These are phyloP conservation scores for Grantiella picta DNA, from an alignment of 2,113 vertebrate genomes.

Conservation along the genomic window DNA sequence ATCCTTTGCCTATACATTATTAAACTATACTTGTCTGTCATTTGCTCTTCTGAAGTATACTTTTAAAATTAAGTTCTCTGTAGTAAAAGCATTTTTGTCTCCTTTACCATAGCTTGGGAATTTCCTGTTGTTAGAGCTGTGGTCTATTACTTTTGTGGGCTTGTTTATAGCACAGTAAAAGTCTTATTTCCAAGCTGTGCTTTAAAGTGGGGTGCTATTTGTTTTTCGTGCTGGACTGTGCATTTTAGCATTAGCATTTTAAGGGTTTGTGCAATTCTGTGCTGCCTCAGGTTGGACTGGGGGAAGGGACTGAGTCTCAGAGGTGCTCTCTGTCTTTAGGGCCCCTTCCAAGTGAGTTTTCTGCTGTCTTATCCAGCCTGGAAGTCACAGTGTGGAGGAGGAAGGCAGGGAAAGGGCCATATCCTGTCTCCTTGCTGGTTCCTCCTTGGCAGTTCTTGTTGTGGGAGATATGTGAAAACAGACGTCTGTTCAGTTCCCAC, in stretches of 20 bases:
- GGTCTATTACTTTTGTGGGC: background rate
- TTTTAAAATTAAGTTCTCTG: background rate
- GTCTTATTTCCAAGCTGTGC: background rate
- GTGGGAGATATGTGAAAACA: background rate
- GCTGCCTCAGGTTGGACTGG: background rate
- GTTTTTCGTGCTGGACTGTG: background rate
- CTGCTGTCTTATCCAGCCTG: background rate
- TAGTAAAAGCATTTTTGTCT: background rate
- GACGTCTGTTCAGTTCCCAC: background rate
- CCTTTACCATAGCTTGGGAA: background rate
- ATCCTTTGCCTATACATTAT: background rate
- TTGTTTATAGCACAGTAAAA: conserved; percentile 34
- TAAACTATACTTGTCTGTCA: background rate
- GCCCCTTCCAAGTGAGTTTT: background rate
- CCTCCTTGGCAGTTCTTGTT: background rate
- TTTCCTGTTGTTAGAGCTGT: background rate
- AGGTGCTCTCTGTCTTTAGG: background rate
- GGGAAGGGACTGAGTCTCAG: background rate
- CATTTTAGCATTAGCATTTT: background rate
- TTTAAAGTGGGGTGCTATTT: background rate
- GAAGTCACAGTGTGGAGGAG: conserved; percentile 17
- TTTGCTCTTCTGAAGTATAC: background rate
- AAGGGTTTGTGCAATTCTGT: background rate
- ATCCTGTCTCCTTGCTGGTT: background rate
- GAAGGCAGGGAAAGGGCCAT: conserved; percentile 5